Evolutionary conservation across 2,888 invertebrate genomes (phyloP).

Genomic region (Stenodema calcarata): DNA sequence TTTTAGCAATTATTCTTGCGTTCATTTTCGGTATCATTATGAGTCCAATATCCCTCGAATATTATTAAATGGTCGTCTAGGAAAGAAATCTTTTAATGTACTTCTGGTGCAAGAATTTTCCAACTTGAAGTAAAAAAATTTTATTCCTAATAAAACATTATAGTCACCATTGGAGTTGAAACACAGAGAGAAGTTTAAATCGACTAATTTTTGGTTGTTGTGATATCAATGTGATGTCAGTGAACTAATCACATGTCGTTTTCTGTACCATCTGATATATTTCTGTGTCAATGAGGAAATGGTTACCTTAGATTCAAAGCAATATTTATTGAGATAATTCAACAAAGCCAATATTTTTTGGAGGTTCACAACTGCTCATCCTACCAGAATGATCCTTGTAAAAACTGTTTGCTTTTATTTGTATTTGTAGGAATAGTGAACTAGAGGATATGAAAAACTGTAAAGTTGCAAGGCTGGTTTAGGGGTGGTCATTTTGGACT

Average conservation of each 20-base stretch:
- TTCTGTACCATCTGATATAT: background rate
- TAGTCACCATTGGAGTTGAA: background rate
- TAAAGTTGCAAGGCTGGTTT: slow-evolving; percentile 43
- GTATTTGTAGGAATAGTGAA: background rate
- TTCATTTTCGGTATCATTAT: background rate
- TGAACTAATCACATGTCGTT: background rate
- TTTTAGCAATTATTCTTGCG: background rate
- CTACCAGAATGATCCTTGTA: slow-evolving; percentile 36
- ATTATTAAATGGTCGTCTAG: background rate
- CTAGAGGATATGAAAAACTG: slow-evolving; percentile 28
- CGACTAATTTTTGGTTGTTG: background rate
- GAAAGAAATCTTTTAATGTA: background rate
- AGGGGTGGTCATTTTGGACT: slow-evolving; percentile 46
- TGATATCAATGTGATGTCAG: background rate
- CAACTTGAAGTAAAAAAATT: background rate
- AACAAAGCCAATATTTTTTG: background rate
- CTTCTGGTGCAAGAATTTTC: background rate
- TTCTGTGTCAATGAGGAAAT: background rate
- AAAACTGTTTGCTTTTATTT: slow-evolving; percentile 22
- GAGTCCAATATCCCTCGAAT: background rate
- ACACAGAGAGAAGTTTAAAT: background rate
- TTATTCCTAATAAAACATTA: background rate
- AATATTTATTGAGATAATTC: slow-evolving; percentile 43
- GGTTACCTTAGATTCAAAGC: slow-evolving; percentile 27
- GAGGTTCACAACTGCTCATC: slow-evolving; percentile 40